Base-by-base conservation (phyloP, 2,888 invertebrate genomes). In the Acanthosepion lycidas region DNA sequence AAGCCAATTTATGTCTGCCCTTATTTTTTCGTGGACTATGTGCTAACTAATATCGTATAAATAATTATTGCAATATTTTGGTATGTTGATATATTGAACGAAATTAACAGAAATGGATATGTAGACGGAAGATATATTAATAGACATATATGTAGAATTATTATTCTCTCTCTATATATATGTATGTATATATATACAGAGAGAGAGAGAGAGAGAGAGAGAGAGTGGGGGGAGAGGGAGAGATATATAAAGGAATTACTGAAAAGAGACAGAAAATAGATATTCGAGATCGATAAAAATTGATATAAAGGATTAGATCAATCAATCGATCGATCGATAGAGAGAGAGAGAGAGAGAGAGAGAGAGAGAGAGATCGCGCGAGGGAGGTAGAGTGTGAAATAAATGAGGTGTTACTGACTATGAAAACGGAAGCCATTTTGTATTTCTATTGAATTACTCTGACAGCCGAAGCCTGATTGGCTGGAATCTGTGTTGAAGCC, bases 401-500 rank as follows among this genome's bases (percentile, higher is more conserved):
- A 78, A 78, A 78, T 78, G 78, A 78, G 78, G 78, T 33, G 78
- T 78, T 78, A 15, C 78, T 18, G 78, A n/a, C n/a, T 78, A 78
- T 78, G n/a, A 78, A 33, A 78, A 33, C 78, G 78, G 78, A 78
- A 78, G n/a, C 78, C 78, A 78, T 78, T 78, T 78, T 78, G 78
- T n/a, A 78, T 78, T 78, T 78, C 78, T 78, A 78, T 78, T 78
- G 78, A 78, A n/a, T 78, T 33, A 78, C 78, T n/a, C 78, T 33
- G 78, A 78, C 78, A 78, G n/a, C n/a, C 78, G 78, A 78, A 78
- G n/a, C 78, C 78, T 33, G 78, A 78, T 78, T 78, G 78, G 78
- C 78, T 78, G 78, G n/a, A 78, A 78, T 78, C 78, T 78, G 78
- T 78, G 78, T 78, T 78, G 78, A 78, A 78, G n/a, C 78, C 78